Percentiles rank a stretch among this genome's conserved stretches.
phyloP scores from a whole-genome alignment of 2,888 invertebrate species.

The Volucella bombylans region DNA sequence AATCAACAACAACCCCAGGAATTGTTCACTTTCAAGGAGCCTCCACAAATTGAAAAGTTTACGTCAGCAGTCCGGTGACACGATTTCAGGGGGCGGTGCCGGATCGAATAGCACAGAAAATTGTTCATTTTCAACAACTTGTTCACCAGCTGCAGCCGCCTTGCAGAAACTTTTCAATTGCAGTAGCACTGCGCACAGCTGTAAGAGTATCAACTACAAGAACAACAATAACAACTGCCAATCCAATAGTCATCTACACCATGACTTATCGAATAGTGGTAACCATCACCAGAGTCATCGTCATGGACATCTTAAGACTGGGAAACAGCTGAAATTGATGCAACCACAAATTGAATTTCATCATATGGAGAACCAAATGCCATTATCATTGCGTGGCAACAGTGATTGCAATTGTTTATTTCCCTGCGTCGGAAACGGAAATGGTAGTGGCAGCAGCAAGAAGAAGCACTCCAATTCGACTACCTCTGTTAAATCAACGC shows the following conservation, averaged over 20 bases:
- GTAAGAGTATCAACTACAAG: slow-evolving; percentile 72
- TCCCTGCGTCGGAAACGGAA: slow-evolving; percentile 46
- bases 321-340: slow-evolving; percentile 68
- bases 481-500: slow-evolving; percentile 78
- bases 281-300: slow-evolving; percentile 52
- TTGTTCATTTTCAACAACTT: slow-evolving; percentile 80
- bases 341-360: slow-evolving; percentile 66
- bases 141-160: slow-evolving; percentile 80
- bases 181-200: slow-evolving; percentile 75
- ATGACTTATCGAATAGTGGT: slow-evolving; percentile 75
- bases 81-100: slow-evolving; percentile 61
- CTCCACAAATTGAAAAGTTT: slow-evolving; percentile 81
- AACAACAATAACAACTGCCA: slow-evolving; percentile 66
- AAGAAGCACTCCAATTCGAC: slow-evolving; percentile 79
- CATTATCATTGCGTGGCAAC: slow-evolving; percentile 69
- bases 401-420: slow-evolving; percentile 56
- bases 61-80: slow-evolving; percentile 75
- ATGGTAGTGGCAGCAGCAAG: slow-evolving; percentile 75
- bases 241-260: slow-evolving; percentile 60
- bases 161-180: slow-evolving; percentile 82
- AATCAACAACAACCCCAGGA: slow-evolving; percentile 60
- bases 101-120: slow-evolving; percentile 75
- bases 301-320: slow-evolving; percentile 50
- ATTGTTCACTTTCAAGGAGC: slow-evolving; percentile 76
- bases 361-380: slow-evolving; percentile 65